Base-by-base conservation (phyloP, 2,888 invertebrate species). In the Chironomus riparius region DNA sequence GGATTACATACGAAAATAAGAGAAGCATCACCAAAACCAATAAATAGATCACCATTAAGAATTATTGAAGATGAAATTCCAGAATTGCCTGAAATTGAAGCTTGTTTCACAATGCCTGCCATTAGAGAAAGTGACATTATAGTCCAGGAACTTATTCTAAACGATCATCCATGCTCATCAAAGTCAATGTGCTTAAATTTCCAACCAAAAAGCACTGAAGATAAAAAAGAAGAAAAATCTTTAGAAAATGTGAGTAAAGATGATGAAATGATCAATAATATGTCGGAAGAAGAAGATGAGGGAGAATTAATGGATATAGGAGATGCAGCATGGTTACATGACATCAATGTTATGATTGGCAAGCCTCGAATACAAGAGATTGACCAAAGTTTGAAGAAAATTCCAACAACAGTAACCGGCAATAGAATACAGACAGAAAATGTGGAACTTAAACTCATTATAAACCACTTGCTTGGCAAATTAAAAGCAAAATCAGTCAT, bases 361-460 rank as follows among this genome's bases (percentile, higher is more conserved):
- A 13, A 18, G 15, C 2, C 28, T n/a, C 50, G 72, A 28, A 72
- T 72, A 4, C 15, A 22, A 21, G 61, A 72, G n/a, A 72, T 72
- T 38, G 72, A 72, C 18, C 12, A 72, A 47, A 62, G 50, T 22
- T 50, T 72, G 7, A 61, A 72, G 15, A 72, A 62, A 10, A 72
- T 72, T 18, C 72, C 72, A 18, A 38, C 50, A 15, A 38, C 61
- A 7, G 38, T 72, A 4, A 61, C 24, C 10, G 72, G 61, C 10
- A 72, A 61, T 21, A 18, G 13, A n/a, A 38, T 24, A 28, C 56
- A 72, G 15, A 72, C 72, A 5, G 72, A 72, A 62, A 72, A 61
- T 61, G 38, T 72, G 18, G 72, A 72, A 6, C 38, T 72, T 10
- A 72, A 72, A 28, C 21, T 72, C 18, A 72, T 72, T 38, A 38